Percentiles rank a stretch among this genome's conserved stretches.
Conservation (phyloP, 2,888 invertebrate genomes). For the Lymantria dispar region DNA sequence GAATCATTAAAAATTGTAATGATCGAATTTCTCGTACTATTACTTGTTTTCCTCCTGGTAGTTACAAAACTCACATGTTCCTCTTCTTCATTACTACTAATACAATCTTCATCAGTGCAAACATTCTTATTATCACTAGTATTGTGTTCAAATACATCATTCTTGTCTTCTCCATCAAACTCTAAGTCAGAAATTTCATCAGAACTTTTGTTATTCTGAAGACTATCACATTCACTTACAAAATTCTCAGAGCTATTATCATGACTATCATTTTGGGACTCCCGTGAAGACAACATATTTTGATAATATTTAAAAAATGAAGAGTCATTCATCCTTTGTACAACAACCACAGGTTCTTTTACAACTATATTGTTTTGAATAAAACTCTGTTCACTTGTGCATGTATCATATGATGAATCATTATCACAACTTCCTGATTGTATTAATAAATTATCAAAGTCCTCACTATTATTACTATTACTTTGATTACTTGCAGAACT, state of each 20-base stretch:
- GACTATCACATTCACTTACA: slow-evolving; percentile 19
- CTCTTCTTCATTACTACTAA: slow-evolving; percentile 31
- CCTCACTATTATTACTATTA: background rate
- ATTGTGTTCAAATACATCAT: slow-evolving; percentile 20
- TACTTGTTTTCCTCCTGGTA: slow-evolving; percentile 58
- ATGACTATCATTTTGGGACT: slow-evolving; percentile 4
- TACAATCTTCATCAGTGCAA: slow-evolving; percentile 13
- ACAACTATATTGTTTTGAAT: slow-evolving; percentile 11
- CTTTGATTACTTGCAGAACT: background rate
- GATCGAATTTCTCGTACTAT: slow-evolving; percentile 48
- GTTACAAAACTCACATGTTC: slow-evolving; percentile 64
- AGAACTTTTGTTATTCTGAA: slow-evolving; percentile 16
- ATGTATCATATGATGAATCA: slow-evolving; percentile 64
- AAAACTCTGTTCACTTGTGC: slow-evolving; percentile 50
- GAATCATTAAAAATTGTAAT: slow-evolving; percentile 52
- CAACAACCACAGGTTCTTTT: slow-evolving; percentile 45
- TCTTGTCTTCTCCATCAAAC: slow-evolving; percentile 15
- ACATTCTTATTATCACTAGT: slow-evolving; percentile 20
- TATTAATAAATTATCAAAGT: slow-evolving; percentile 2
- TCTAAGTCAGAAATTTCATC: slow-evolving; percentile 11
- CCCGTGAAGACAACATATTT: slow-evolving; percentile 18
- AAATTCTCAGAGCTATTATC: slow-evolving; percentile 28
- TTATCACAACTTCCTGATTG: slow-evolving; percentile 28
- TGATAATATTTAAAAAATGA: slow-evolving; percentile 52
- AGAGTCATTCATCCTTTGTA: slow-evolving; percentile 55